Percentiles rank a stretch among this genome's conserved stretches.
Evolutionary conservation across 35 echinoderm and acorn worm species (phyloP).

Genomic region (Stichopus chloronotus): DNA sequence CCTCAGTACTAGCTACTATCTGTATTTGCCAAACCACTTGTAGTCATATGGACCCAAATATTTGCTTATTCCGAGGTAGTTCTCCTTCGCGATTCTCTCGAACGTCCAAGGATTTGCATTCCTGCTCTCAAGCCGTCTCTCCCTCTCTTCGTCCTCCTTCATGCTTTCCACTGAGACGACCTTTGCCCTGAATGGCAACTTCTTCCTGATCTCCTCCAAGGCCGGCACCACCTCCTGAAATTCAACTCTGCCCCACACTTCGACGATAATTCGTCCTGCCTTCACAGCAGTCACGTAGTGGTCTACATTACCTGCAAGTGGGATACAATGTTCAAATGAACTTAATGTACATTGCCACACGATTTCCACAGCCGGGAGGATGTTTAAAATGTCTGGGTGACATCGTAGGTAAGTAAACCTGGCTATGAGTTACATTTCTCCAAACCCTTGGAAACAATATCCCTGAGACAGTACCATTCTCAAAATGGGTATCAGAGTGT

Average conservation of each 20-base stretch:
- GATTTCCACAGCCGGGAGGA: neutral
- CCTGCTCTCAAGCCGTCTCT: slow-evolving; percentile 23
- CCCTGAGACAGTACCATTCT: too few species aligned
- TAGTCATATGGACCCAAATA: slow-evolving; percentile 94
- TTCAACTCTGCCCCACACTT: slow-evolving; percentile 81
- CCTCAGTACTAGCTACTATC: neutral
- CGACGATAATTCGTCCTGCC: slow-evolving; percentile 74
- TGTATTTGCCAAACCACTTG: slow-evolving; percentile 90
- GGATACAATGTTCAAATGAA: neutral
- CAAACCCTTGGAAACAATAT: too few species aligned
- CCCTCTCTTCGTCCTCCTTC: slow-evolving; percentile 43
- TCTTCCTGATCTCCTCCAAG: slow-evolving; percentile 74
- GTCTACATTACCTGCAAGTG: slow-evolving; percentile 74
- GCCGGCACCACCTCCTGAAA: slow-evolving; percentile 72
- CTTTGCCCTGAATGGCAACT: slow-evolving; percentile 86
- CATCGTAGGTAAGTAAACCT: too few species aligned
- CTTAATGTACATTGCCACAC: too few species aligned
- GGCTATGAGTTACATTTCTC: too few species aligned
- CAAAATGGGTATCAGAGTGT: too few species aligned
- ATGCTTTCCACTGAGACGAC: slow-evolving; percentile 72
- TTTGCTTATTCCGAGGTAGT: slow-evolving; percentile 86
- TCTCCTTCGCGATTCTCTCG: slow-evolving; percentile 84
- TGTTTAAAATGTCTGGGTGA: neutral
- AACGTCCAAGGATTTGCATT: slow-evolving; percentile 96
- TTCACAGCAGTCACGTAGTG: slow-evolving; percentile 97